phyloP scores from a whole-genome alignment of 1,140 invertebrate genomes.

The Drosophila baimaii region DNA sequence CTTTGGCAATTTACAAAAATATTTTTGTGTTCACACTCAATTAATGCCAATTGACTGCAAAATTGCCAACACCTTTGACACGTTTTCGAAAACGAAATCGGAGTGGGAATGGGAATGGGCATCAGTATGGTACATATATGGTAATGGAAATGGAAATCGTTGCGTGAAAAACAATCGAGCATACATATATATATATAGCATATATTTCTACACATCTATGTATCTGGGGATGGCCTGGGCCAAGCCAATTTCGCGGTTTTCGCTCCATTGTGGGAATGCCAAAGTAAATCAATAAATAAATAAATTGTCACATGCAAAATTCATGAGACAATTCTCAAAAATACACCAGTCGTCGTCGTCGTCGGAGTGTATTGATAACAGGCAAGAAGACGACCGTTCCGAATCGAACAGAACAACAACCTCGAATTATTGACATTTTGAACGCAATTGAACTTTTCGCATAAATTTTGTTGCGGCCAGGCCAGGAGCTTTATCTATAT shows the following conservation, averaged over 20 bases:
- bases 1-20: conserved; percentile 74
- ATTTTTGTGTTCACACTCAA: conserved; percentile 83
- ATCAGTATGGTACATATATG: too few species aligned
- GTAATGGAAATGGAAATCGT: neutral
- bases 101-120: neutral
- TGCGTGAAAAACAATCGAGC: conserved; percentile 24
- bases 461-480: conserved; percentile 55
- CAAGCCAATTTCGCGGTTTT: conserved; percentile 29
- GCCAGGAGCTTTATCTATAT: conserved; percentile 3
- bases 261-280: conserved; percentile 23
- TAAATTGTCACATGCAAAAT: conserved; percentile 80
- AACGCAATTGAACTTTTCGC: conserved; percentile 79
- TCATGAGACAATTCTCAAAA: conserved; percentile 64
- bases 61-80: conserved; percentile 83
- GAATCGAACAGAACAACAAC: conserved; percentile 30
- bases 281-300: conserved; percentile 81
- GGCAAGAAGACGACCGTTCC: conserved; percentile 12
- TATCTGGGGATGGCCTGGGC: conserved; percentile 15
- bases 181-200: neutral
- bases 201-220: conserved; percentile 1
- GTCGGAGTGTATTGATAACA: conserved; percentile 25
- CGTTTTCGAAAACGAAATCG: conserved; percentile 32
- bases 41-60: conserved; percentile 82
- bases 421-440: conserved; percentile 78
- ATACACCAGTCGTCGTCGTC: conserved; percentile 14